Evolutionary conservation across 2,888 invertebrate genomes (phyloP), one percentile per base, ranked within the genome.

Genomic region (Diarsia rubi): DNA sequence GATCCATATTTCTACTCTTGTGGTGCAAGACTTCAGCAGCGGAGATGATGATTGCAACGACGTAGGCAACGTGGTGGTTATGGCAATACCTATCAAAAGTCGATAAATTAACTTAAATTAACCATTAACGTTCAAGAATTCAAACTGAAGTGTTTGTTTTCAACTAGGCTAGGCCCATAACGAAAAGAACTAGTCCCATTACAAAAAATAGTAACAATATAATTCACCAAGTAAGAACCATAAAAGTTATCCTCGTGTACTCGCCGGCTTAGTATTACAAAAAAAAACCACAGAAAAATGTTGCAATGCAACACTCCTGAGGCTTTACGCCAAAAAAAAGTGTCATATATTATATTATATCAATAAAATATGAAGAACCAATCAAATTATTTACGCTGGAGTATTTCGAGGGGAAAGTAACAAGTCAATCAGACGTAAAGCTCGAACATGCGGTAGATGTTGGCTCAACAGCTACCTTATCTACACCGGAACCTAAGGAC

Each of bases 71-170:
- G 21, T 16, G 24, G 27, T 63, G 0, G 69, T 77, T 4, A 76
- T 87, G 45, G 42, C 70, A 68, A 81, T 88, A n/a, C n/a, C n/a
- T n/a, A 57, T 71, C 89, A 6, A 82, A 85, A 49, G 91, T 90
- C 62, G 93, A 90, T 75, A 93, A 91, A 86, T 85, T 95, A 24
- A 93, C n/a, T n/a, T n/a, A n/a, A n/a, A n/a, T n/a, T n/a, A 95
- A 86, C 95, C 95, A n/a, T n/a, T 8, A 69, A 90, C 47, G 93
- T 93, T 1, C 21, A 83, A 6, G 93, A 92, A 77, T 95, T 95
- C 78, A 78, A 90, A 44, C 94, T 95, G 8, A 89, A 79, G 72
- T 42, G 42, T 74, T 19, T 37, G 27, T 24, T 11, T 47, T 37
- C 12, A 14, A 19, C 67, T 37, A 3, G 37, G 37, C 37, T 37